These are phyloP conservation scores for Spea multiplicata DNA, from an alignment of 2,113 vertebrate genomes.

Conservation along the genomic window DNA sequence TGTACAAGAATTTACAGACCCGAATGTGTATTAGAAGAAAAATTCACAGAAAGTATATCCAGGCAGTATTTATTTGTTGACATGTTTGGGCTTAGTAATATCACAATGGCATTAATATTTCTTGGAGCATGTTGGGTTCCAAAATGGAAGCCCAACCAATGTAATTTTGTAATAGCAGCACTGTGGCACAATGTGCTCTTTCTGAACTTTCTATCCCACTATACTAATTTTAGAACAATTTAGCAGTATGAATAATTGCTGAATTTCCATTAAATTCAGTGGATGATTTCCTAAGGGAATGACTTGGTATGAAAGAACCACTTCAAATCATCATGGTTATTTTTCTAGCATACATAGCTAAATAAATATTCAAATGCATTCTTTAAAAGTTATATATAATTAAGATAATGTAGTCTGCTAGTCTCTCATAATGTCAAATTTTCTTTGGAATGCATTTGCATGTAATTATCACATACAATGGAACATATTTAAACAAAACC, in stretches of 20 bases:
- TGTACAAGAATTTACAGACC: no score
- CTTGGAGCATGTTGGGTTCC: not conserved
- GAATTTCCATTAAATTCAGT: constrained; percentile 32
- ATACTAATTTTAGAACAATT: constrained; percentile 38
- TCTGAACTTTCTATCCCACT: constrained; percentile 15
- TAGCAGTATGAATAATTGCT: constrained; percentile 35
- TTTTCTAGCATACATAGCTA: constrained; percentile 1
- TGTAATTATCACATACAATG: not conserved
- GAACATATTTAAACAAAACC: not conserved
- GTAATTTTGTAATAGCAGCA: not conserved
- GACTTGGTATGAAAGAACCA: constrained; percentile 30
- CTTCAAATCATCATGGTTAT: constrained; percentile 19
- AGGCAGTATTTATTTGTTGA: no score
- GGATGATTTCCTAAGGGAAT: constrained; percentile 31
- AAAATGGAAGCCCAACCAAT: not conserved
- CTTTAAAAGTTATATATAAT: constrained; percentile 10
- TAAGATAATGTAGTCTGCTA: constrained; percentile 14
- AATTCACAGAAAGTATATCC: no score
- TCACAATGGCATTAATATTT: not conserved
- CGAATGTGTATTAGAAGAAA: no score
- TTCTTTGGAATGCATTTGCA: not conserved
- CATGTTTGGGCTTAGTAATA: no score
- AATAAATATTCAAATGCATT: constrained; percentile 24
- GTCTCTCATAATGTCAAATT: not conserved
- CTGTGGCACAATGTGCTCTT: constrained; percentile 7